phyloP scores from a whole-genome alignment of 2,888 invertebrate genomes.

The Hemaris fuciformis region DNA sequence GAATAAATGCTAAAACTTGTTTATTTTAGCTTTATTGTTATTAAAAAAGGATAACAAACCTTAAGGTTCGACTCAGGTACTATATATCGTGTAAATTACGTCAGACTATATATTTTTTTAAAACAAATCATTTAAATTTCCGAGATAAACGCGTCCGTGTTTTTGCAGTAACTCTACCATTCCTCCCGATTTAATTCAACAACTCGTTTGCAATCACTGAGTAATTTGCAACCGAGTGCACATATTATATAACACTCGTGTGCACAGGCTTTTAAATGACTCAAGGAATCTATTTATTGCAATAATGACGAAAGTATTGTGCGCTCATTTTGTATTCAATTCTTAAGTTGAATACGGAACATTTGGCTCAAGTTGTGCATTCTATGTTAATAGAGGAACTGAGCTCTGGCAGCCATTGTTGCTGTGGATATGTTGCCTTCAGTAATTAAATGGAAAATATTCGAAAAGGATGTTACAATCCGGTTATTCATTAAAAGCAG shows the following conservation, averaged over 20 bases:
- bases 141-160: no score
- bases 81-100: no score
- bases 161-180: no score
- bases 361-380: constrained; percentile 36
- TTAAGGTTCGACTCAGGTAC: no score
- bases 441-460: neutral
- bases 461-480: neutral
- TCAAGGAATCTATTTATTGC: constrained; percentile 10
- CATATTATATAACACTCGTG: constrained; percentile 3
- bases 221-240: neutral
- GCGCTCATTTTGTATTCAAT: constrained; percentile 8
- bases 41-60: no score
- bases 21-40: no score
- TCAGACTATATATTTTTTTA: no score
- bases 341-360: constrained; percentile 21
- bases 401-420: constrained; percentile 6
- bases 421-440: neutral
- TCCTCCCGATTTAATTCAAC: neutral
- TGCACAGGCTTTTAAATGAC: constrained; percentile 6
- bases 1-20: no score
- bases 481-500: neutral
- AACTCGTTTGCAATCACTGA: neutral
- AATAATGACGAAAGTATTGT: constrained; percentile 10
- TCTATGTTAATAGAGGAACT: constrained; percentile 32
- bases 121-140: no score